Evolutionary conservation across 2,888 invertebrate species (phyloP), one percentile per base, ranked within the genome.

Genomic region (Cosmia pyralina): DNA sequence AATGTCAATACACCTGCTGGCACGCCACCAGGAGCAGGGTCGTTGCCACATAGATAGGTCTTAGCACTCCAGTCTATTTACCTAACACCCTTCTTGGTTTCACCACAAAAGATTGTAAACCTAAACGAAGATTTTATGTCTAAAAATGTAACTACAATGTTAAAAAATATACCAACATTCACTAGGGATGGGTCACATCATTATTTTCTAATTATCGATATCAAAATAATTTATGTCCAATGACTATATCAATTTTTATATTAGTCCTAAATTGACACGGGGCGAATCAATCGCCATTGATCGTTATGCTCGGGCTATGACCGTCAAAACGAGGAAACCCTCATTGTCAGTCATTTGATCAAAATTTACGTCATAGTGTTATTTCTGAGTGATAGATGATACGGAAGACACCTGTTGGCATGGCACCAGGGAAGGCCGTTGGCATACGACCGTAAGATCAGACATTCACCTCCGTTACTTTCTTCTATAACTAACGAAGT

Each of bases 401-500:
- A 28, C 66, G 68, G 75, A 79, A 72, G 70, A 53, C 52, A 84
- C 63, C 72, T 84, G 81, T 73, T 82, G 83, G 84, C 86, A 77
- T 74, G 70, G 57, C 62, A 83, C 74, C 81, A 84, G 82, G 77
- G 69, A 62, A 70, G 83, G 79, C 77, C 87, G 82, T 85, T 86
- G 83, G 81, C 79, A 85, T 81, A 82, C 79, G 78, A 75, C 79
- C 72, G 71, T 74, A 70, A 82, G 79, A 83, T 76, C 75, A 88
- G 88, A 80, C 90, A 82, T 90, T 90, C 88, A 90, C 87, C 89
- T 87, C 84, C 70, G 73, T 82, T 78, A 87, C 88, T 88, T 89
- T 89, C 88, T 84, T 88, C 85, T 75, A 79, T 87, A 87, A 86
- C 83, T 87, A 84, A 84, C 71, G 68, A 52, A 80, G 75, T 75